Percentiles rank a stretch among this genome's conserved stretches.
phyloP scores from a whole-genome alignment of 2,113 vertebrate species.

The Thamnaconus septentrionalis region DNA sequence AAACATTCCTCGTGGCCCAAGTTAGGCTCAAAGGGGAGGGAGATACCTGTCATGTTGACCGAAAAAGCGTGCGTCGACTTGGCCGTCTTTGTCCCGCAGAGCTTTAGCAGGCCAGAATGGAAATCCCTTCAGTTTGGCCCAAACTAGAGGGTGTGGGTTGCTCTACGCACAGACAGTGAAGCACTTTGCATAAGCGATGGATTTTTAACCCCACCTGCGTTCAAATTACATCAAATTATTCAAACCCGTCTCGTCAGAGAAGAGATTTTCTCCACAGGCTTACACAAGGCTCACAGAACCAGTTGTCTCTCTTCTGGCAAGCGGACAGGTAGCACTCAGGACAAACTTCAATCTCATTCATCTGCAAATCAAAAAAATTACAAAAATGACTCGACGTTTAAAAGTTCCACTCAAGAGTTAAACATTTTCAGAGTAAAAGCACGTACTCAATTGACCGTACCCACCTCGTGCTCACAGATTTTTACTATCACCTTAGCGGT shows the following conservation, averaged over 20 bases:
- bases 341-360: slow-evolving; percentile 99
- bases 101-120: slow-evolving; percentile 99
- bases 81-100: slow-evolving; percentile 95
- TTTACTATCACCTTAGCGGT: slow-evolving; percentile 98
- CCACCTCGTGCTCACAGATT: slow-evolving; percentile 98
- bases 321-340: slow-evolving; percentile 98
- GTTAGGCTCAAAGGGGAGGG: slow-evolving; percentile 4
- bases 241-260: too few species aligned
- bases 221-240: too few species aligned
- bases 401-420: background rate
- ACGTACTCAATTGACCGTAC: slow-evolving; percentile 11
- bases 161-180: slow-evolving; percentile 79
- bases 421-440: background rate
- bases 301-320: slow-evolving; percentile 99
- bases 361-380: slow-evolving; percentile 75
- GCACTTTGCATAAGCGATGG: slow-evolving; percentile 8
- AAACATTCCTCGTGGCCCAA: background rate
- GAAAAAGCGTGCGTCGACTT: slow-evolving; percentile 98
- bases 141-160: slow-evolving; percentile 97
- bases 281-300: slow-evolving; percentile 99
- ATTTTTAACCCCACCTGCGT: too few species aligned
- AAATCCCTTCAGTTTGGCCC: slow-evolving; percentile 99
- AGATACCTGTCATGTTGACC: slow-evolving; percentile 97
- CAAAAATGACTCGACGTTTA: background rate
- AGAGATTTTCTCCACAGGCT: slow-evolving; percentile 62